These are phyloP conservation scores for Habropoda laboriosa DNA, from an alignment of 1,140 invertebrate genomes.

Conservation along the genomic window DNA sequence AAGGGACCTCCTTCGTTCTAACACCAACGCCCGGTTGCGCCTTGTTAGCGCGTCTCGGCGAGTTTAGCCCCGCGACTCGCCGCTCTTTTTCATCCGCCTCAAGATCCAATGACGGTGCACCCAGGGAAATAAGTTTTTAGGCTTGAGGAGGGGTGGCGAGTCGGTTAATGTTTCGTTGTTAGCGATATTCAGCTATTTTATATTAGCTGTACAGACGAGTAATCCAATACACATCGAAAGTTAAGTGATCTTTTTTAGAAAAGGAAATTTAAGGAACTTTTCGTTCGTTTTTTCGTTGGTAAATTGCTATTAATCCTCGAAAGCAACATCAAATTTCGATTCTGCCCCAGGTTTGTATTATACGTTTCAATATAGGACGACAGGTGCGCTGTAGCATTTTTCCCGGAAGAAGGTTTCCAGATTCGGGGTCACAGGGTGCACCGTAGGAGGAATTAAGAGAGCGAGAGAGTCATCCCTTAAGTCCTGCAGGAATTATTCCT, in stretches of 20 bases:
- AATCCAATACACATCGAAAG: no score
- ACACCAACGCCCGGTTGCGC: conserved; percentile 36
- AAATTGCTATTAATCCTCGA: no score
- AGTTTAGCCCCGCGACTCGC: conserved; percentile 34
- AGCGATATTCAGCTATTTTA: no score
- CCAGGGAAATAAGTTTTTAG: conserved; percentile 35
- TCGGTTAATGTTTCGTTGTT: conserved; percentile 21
- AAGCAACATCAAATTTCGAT: no score
- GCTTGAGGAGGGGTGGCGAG: no score
- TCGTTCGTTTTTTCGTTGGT: no score
- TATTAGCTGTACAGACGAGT: no score
- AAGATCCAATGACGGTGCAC: conserved; percentile 4
- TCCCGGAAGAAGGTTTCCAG: not conserved
- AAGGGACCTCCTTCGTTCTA: conserved; percentile 62
- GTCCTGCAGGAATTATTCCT: conserved; percentile 47
- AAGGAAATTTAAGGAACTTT: no score
- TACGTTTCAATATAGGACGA: not conserved
- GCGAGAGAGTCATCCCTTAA: conserved; percentile 25
- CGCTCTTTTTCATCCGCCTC: conserved; percentile 38
- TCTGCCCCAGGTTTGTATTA: not conserved
- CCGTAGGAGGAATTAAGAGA: conserved; percentile 34
- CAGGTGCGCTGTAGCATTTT: not conserved
- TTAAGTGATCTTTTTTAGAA: no score
- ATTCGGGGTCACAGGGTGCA: not conserved
- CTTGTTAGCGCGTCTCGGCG: conserved; percentile 63